Base-by-base conservation (phyloP, 2,113 vertebrate species). In the Varanus salvator region DNA sequence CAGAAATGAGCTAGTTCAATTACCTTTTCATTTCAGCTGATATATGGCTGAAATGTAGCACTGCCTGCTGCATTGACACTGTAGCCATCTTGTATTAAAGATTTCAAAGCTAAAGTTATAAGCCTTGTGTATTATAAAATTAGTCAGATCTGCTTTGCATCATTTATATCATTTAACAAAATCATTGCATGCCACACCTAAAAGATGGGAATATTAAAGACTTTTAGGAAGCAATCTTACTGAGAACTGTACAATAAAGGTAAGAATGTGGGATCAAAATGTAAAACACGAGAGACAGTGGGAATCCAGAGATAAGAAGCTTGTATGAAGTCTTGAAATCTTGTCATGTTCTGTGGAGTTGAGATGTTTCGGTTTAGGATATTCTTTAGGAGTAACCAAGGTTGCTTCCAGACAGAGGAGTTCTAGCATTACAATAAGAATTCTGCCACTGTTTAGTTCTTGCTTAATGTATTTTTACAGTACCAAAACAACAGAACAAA, bases 1-100 rank as follows among this genome's bases (percentile, higher is more conserved):
- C 52, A 87, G 54, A 90, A 90, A 82, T 82, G 84, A 87, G 69
- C 84, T 75, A 76, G 31, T 90, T 90, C 84, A 76, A 85, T 90
- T 90, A 85, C 50, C 64, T 75, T 80, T 90, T 90, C 75, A 80
- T 38, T 85, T 87, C 52, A 75, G 29, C 71, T 87, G 78, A 87
- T 87, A 77, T 85, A 84, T 34, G 60, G 44, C 64, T 85, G 82
- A 78, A 80, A 86, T 81, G 54, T 80, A 74, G 27, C 34, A 44
- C 29, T 86, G 68, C 52, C 66, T 90, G 17, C 68, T 87, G 31
- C 60, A 64, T 31, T 34, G 69, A 87, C 31, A 81, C 50, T 25
- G 54, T 38, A 82, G 78, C 84, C 54, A 60, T 74, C 75, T 38
- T 66, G 19, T 74, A 80, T 74, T 64, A 80, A 81, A 81, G 64